Evolutionary conservation across 2,797 vertebrate species (phyloP).

Genomic region (Eleutherodactylus coqui): DNA sequence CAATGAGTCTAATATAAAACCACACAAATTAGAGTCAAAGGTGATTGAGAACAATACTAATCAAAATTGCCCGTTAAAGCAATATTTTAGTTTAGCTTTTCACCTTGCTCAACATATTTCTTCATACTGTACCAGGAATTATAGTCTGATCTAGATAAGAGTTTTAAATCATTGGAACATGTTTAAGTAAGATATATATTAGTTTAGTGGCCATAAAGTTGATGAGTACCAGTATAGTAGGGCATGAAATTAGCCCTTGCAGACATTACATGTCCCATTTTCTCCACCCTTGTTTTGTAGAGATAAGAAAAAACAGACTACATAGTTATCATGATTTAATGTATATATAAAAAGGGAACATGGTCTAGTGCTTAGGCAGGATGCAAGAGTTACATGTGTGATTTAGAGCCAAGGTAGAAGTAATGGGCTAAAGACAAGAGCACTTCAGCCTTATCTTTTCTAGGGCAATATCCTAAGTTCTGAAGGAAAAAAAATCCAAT

Average conservation of each 20-base stretch:
- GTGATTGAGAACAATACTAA: slow-evolving; percentile 10
- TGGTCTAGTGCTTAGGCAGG: slow-evolving; percentile 24
- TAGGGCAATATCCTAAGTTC: slow-evolving; percentile 39
- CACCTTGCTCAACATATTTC: not conserved
- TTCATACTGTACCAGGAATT: no score
- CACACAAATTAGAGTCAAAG: not conserved
- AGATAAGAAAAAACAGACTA: slow-evolving; percentile 44
- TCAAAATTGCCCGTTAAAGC: not conserved
- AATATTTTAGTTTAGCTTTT: not conserved
- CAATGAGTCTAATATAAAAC: slow-evolving; percentile 8
- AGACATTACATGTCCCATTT: slow-evolving; percentile 27
- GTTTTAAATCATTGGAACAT: not conserved
- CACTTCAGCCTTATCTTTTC: slow-evolving; percentile 20
- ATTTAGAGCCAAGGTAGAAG: slow-evolving; percentile 38
- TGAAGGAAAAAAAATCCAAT: slow-evolving; percentile 28
- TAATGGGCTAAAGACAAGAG: slow-evolving; percentile 11
- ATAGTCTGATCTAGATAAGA: not conserved
- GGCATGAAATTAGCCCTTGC: slow-evolving; percentile 10
- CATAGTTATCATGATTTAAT: slow-evolving; percentile 39
- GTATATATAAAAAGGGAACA: slow-evolving; percentile 42
- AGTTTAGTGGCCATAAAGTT: slow-evolving; percentile 4
- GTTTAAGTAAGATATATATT: slow-evolving; percentile 2
- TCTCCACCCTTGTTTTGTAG: slow-evolving; percentile 23
- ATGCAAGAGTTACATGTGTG: slow-evolving; percentile 26
- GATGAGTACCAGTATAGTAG: not conserved